Base-by-base conservation (phyloP, 2,797 vertebrate genomes). In the Lophius americanus region DNA sequence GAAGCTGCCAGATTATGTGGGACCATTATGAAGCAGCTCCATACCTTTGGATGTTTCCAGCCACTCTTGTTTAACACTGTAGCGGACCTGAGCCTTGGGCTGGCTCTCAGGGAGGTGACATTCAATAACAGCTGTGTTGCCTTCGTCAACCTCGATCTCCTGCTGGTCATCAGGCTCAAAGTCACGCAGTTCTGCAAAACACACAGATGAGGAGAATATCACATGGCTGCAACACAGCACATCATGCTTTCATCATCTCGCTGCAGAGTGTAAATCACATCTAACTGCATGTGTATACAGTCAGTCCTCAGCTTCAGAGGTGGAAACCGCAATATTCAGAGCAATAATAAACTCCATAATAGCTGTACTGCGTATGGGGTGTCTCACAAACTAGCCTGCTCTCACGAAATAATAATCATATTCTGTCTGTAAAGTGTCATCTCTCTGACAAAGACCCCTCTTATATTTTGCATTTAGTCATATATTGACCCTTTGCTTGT, bases 61-160 rank as follows among this genome's bases (percentile, higher is more conserved):
- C 97, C 97, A 98, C 84, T 99, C 96, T 76, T 99, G 97, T 64
- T 98, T 98, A 90, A 99, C 96, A 0, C 97, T 99, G 91, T 99
- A 99, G 81, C 97, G 96, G 83, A 98, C 97, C 91, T 97, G 96
- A 69, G 97, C 97, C 90, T 98, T 97, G n/a, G 97, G 97, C 70
- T 98, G 97, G 83, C 97, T 98, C 86, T 99, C 97, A 0, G 97
- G 97, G 68, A 99, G 92, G 85, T 99, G 96, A 0, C 97, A 99
- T 67, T 96, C 96, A 0, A 99, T 98, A 67, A 99, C 96, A 0
- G 97, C 97, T 0, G 97, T 99, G 93, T 98, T 98, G 60, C 97
- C 97, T 86, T 98, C 97, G 0, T 99, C 97, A 10, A 99, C 98
- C 87, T 99, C 98, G 0, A 99, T 98, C 73, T 98, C 96, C 0